Percentiles rank a stretch among this genome's conserved stretches.
Evolutionary conservation across 2,888 invertebrate species (phyloP).

Genomic region (Linnaemya tessellans): DNA sequence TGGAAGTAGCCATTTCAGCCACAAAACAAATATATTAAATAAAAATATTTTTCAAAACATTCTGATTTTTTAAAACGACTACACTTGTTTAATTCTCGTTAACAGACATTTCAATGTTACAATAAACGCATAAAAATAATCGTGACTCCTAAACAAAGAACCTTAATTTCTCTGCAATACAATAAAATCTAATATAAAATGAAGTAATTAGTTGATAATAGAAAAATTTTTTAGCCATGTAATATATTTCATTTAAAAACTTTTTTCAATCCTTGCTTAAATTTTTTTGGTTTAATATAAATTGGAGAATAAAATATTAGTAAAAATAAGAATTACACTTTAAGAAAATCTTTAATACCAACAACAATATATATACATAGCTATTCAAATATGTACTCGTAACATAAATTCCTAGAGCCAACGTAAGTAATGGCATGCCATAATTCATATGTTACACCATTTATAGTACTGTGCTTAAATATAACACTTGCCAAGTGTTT

Average conservation of each 20-base stretch:
- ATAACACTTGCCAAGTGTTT: background rate
- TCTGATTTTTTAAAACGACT: too few species aligned
- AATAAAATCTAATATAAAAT: too few species aligned
- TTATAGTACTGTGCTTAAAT: background rate
- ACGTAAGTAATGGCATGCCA: conserved; percentile 61
- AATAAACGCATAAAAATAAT: too few species aligned
- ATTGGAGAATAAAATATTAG: background rate
- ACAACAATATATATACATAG: background rate
- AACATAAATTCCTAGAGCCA: conserved; percentile 41
- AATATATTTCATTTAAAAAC: background rate
- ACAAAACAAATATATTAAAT: too few species aligned
- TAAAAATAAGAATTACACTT: conserved; percentile 1
- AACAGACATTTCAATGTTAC: too few species aligned
- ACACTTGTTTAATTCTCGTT: too few species aligned
- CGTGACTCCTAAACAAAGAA: too few species aligned
- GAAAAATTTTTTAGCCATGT: background rate
- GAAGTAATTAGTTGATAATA: too few species aligned
- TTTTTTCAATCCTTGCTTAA: conserved; percentile 18
- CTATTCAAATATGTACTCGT: background rate
- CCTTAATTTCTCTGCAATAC: too few species aligned
- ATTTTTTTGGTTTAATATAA: conserved; percentile 9
- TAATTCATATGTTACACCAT: conserved; percentile 34
- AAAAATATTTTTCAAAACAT: too few species aligned
- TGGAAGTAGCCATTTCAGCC: too few species aligned
- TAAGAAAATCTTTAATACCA: conserved; percentile 3